Percentiles rank a stretch among this genome's conserved stretches.
These are phyloP conservation scores for Daphoenositta chrysoptera DNA, from an alignment of 2,113 vertebrate species.

Conservation along the genomic window DNA sequence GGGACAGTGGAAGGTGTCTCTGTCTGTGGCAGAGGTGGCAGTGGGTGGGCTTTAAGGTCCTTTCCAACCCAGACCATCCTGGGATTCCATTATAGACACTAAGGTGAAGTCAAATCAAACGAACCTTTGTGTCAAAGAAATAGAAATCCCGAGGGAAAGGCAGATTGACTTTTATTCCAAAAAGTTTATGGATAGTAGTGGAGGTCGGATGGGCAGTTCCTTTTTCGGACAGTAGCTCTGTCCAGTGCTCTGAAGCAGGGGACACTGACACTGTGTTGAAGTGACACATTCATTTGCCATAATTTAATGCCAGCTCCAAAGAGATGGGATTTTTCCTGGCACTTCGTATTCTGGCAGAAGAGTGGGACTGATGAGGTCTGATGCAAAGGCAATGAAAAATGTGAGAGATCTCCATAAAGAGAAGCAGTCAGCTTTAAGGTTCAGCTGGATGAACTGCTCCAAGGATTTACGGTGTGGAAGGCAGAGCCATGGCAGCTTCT, in stretches of 20 bases:
- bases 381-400: conserved; percentile 27
- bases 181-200: background rate
- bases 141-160: background rate
- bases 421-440: conserved; percentile 12
- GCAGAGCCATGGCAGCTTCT: background rate
- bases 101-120: background rate
- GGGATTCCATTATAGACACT: accelerated
- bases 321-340: background rate
- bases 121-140: background rate
- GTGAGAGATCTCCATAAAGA: background rate
- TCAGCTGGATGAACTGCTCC: background rate
- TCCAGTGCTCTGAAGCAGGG: background rate
- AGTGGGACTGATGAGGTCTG: background rate
- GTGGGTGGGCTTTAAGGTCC: accelerated
- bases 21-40: background rate
- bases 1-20: accelerated
- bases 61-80: background rate
- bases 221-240: background rate
- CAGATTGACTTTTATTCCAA: background rate
- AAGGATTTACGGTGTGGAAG: conserved; percentile 7
- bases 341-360: background rate
- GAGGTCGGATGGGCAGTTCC: background rate
- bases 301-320: conserved; percentile 1
- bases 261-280: background rate
- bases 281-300: background rate